Evolutionary conservation across 2,113 vertebrate genomes (phyloP), one percentile per base, ranked within the genome.

Genomic region (Colossoma macropomum): DNA sequence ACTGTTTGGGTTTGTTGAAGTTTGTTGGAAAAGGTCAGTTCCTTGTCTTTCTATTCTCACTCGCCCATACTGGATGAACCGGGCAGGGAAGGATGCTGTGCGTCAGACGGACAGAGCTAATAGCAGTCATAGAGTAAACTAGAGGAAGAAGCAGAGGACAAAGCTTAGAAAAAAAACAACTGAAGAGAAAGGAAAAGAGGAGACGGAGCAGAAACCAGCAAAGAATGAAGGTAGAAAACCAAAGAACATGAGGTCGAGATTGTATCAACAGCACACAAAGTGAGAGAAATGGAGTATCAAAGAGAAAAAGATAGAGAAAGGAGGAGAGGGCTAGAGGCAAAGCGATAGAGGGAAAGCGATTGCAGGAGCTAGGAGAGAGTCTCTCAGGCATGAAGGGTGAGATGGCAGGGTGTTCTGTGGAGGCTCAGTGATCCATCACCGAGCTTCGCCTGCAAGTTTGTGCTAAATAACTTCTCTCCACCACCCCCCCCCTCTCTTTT

Each of bases 341-440:
- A 54, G 71, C 52, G 30, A 73, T 34, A n/a, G 48, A 66, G 78
- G 74, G 38, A 74, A 62, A 50, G 41, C 45, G 30, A 52, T 34
- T 15, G 38, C 66, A 66, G 13, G 65, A 48, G 41, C 65, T 19
- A 76, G 63, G 19, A 28, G 45, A 77, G 60, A 77, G 65, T 79
- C 86, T 90, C 50, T 84, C 78, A 85, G 82, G 54, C 89, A 86
- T 30, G 84, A 88, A 91, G 77, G 38, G 72, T 84, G 32, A 71
- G 79, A 90, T 87, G 77, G 79, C 70, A 84, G 62, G 23, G 70
- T 82, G 72, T 80, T 87, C 38, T 71, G 81, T 80, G 80, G 85
- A 85, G 83, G 68, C 69, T 83, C 90, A 91, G 81, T 89, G 82
- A 80, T 90, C 85, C 87, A 80, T 90, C 86, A 84, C 88, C 85